These are phyloP conservation scores for human DNA, from an alignment of 2,113 vertebrate species.

Conservation along the genomic window GRCh38 chr12:16147001-16147500, in stretches of 20 bases:
- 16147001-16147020: background rate
- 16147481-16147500: background rate
- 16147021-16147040: background rate
- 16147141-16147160: background rate
- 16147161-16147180: background rate
- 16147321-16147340: background rate
- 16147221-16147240: background rate
- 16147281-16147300: background rate
- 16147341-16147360: background rate
- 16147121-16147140: background rate
- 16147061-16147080: background rate
- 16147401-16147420: background rate
- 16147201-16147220: background rate
- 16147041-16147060: background rate
- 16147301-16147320: background rate
- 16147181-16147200: background rate
- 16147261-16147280: background rate
- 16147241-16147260: background rate
- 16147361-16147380: background rate
- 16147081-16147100: accelerated
- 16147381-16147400: background rate
- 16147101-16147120: background rate
- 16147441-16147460: background rate
- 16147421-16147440: background rate
- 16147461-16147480: background rate